Evolutionary conservation across 2,797 vertebrate genomes (phyloP), one percentile per base, ranked within the genome.

Genomic region (Amphiprion clarkii): DNA sequence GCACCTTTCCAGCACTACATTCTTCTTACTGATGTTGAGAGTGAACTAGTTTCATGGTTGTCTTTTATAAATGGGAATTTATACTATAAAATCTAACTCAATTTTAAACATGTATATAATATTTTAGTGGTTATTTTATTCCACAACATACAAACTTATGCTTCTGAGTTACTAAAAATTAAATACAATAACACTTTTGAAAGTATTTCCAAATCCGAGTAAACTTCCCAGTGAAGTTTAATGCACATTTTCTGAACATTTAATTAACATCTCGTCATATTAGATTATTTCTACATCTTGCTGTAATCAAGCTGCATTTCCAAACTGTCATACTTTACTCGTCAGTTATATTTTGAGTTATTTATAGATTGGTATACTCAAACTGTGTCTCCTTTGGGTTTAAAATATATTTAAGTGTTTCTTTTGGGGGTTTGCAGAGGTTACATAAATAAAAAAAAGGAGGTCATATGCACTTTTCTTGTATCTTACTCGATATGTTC

Each of bases 381-480:
- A 31, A 48, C 59, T 69, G 17, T 67, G 31, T 39, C 52, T 29
- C 11, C 31, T 51, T 27, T 75, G 46, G 56, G 62, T 67, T 61
- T 54, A 19, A 72, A 63, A 67, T 73, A 3, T 76, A 56, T 56
- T 56, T 57, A 62, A 48, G 2, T n/a, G 12, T 78, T 67, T 53
- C 0, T 66, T 59, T 52, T 48, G 3, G 73, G 27, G 58, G 29
- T 67, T 76, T 80, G 19, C 40, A 23, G 13, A 39, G 13, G 36
- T 80, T 70, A 33, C 23, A 63, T 57, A 13, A 53, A 59, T 78
- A 23, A 67, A 65, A 63, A 63, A 6, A n/a, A 17, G 11, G 12
- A 39, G 48, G n/a, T 54, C n/a, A 25, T 63, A 73, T 82, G 70
- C n/a, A 77, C 71, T 79, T 73, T 71, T 79, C 25, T 74, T 79